A percentile compares a stretch with the other conserved stretches of the same genome.
These are phyloP conservation scores for Cyanoliseus patagonus DNA, from an alignment of 2,113 vertebrate species.

Conservation along the genomic window DNA sequence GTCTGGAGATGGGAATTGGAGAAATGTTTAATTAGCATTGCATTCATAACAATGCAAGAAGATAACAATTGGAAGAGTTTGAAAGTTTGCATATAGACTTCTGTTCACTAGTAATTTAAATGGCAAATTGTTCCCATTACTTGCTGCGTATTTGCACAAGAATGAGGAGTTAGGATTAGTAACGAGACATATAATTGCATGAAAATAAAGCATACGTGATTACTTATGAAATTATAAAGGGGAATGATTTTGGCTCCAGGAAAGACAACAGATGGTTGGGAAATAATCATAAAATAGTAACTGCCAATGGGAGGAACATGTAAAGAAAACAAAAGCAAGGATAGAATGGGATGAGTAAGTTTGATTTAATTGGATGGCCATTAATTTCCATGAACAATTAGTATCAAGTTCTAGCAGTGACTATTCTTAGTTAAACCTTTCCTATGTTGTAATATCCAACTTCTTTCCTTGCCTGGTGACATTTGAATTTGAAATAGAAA, in stretches of 20 bases:
- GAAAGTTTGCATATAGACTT: not conserved
- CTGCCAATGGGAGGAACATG: conserved; percentile 6
- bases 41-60: not conserved
- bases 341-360: not conserved
- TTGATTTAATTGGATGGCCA: not conserved
- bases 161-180: not conserved
- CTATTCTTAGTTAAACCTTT: not conserved
- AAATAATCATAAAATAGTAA: conserved; percentile 24
- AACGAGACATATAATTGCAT: not conserved
- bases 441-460: not conserved
- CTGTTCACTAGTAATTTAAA: not conserved
- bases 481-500: conserved; percentile 42
- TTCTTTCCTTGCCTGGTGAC: not conserved
- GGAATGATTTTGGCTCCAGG: conserved; percentile 45
- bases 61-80: not conserved
- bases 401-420: not conserved
- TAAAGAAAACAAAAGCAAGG: not conserved
- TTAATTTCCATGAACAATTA: not conserved
- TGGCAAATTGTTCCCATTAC: not conserved
- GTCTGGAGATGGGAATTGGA: not conserved
- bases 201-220: not conserved
- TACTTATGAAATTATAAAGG: not conserved
- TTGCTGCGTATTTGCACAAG: not conserved
- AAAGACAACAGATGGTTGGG: conserved; percentile 33
- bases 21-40: not conserved